Evolutionary conservation across 2,888 invertebrate genomes (phyloP).

Genomic region (Petrophora chlorosata): DNA sequence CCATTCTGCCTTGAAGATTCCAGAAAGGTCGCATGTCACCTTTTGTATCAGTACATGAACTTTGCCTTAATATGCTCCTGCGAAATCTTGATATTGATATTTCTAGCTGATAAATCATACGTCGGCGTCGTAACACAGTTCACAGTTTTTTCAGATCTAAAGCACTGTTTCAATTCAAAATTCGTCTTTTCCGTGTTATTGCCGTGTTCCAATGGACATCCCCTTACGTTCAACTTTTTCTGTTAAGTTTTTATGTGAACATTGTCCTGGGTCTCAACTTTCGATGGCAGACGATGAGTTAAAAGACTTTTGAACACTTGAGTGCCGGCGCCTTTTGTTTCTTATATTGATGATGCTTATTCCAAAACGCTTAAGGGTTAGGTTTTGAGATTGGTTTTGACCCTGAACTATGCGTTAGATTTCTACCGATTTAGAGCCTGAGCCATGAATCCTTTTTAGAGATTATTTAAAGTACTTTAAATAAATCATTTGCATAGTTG

Average conservation of each 20-base stretch:
- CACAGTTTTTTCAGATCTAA: too few species aligned
- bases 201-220: conserved; percentile 47
- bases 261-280: conserved; percentile 62
- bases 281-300: conserved; percentile 59
- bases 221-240: conserved; percentile 48
- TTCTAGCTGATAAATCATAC: too few species aligned
- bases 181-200: not conserved
- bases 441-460: too few species aligned
- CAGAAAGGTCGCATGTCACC: not conserved
- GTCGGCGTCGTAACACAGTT: too few species aligned
- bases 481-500: too few species aligned
- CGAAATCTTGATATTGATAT: too few species aligned
- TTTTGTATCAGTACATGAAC: too few species aligned
- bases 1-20: conserved; percentile 1
- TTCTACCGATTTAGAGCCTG: too few species aligned
- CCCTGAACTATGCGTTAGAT: not conserved
- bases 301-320: conserved; percentile 51
- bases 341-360: conserved; percentile 18
- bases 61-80: too few species aligned
- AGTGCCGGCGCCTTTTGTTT: conserved; percentile 56
- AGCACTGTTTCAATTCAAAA: too few species aligned
- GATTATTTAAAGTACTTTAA: too few species aligned
- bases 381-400: conserved; percentile 11
- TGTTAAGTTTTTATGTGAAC: conserved; percentile 59
- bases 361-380: conserved; percentile 9